Evolutionary conservation across 2,797 vertebrate genomes (phyloP), one percentile per base, ranked within the genome.

Genomic region (Bovichtus diacanthus): DNA sequence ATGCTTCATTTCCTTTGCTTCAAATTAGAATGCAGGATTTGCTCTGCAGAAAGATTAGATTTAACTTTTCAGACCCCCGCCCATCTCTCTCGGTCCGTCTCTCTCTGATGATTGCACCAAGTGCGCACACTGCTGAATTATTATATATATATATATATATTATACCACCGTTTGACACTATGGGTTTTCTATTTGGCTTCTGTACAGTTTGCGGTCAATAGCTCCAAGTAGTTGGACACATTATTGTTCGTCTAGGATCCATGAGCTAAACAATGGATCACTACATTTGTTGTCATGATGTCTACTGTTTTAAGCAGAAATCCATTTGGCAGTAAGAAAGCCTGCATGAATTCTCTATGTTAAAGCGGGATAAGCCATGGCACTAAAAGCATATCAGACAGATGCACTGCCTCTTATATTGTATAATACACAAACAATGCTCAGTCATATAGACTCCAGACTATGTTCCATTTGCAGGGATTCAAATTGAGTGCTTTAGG

Each of bases 1-100:
- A 83, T 68, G 82, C 79, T 92, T 91, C 87, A 91, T 93, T 93
- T 92, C 88, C 90, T 89, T 88, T 83, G 85, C 87, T 87, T 74
- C 78, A 82, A 87, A 88, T 87, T 86, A 90, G 84, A 90, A 92
- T 92, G 78, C 88, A 87, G 82, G 49, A 81, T 90, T 90, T 89
- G 70, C 61, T 75, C 61, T 81, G 77, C 73, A 85, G 81, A 90
- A 84, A 76, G 74, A 84, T 90, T 72, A 41, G 74, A 78, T 70
- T 74, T 47, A 59, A 75, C 43, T 76, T 84, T 80, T 67, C 75
- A 72, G 83, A 78, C 70, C 53, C 85, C 68, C 54, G 61, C 80
- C 74, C 74, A 73, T 67, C 43, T 36, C 58, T 65, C 36, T 62
- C 27, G 65, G 44, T 27, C 29, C 23, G 15, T 59, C 9, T 25